phyloP scores from a whole-genome alignment of 2,797 vertebrate genomes.

The Siniperca obscura region DNA sequence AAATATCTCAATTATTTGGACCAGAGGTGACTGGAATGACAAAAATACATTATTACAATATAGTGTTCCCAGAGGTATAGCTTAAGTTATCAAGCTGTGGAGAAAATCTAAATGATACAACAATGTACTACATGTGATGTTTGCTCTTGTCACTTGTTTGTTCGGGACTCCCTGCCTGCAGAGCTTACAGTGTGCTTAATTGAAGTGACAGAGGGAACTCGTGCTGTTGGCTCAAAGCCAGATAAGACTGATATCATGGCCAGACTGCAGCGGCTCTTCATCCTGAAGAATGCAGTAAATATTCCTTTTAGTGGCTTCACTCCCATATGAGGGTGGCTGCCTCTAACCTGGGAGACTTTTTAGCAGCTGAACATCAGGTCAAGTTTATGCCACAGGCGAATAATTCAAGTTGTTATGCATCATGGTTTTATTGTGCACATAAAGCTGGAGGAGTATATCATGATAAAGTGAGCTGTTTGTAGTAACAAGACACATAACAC shows the following conservation, averaged over 20 bases:
- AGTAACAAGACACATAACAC: not conserved
- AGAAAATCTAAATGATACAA: not conserved
- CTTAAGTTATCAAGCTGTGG: not conserved
- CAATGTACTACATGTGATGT: constrained; percentile 30
- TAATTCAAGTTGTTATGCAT: constrained; percentile 43
- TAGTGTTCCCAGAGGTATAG: not conserved
- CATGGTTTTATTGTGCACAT: constrained; percentile 23
- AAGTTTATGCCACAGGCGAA: constrained; percentile 46
- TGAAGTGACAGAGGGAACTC: constrained; percentile 75
- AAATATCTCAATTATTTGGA: constrained; percentile 29
- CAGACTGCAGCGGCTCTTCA: constrained; percentile 39
- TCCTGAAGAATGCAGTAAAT: constrained; percentile 52
- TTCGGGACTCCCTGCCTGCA: constrained; percentile 57
- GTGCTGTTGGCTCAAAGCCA: constrained; percentile 69
- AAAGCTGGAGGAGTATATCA: constrained; percentile 9
- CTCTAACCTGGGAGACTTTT: constrained; percentile 40
- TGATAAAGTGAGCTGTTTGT: constrained; percentile 15
- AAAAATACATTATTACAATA: not conserved
- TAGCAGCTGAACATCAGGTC: constrained; percentile 43
- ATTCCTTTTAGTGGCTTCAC: constrained; percentile 41
- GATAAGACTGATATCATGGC: constrained; percentile 48
- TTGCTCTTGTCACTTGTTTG: constrained; percentile 60
- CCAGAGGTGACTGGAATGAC: constrained; percentile 24
- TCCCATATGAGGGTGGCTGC: constrained; percentile 10
- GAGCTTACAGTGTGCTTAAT: constrained; percentile 68